Evolutionary conservation across 1,140 invertebrate species (phyloP).

Genomic region (Caenorhabditis briggsae): DNA sequence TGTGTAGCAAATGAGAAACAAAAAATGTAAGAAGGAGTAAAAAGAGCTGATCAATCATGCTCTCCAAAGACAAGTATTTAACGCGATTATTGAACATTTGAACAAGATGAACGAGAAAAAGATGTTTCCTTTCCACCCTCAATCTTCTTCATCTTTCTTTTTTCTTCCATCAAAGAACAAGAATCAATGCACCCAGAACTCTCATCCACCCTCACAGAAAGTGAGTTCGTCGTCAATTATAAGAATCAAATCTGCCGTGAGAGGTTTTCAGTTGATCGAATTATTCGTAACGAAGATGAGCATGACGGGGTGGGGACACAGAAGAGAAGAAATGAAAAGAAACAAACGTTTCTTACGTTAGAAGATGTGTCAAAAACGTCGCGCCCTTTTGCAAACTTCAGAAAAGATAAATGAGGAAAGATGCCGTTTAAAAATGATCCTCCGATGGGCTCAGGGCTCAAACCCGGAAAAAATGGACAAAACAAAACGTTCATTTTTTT

Average conservation of each 20-base stretch:
- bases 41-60: conserved; percentile 51
- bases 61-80: conserved; percentile 48
- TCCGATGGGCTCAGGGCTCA: neutral
- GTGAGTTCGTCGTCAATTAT: neutral
- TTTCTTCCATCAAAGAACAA: conserved; percentile 9
- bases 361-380: conserved; percentile 51
- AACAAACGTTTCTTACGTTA: neutral
- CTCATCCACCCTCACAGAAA: neutral
- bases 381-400: conserved; percentile 47
- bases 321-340: neutral
- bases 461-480: no score
- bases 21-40: conserved; percentile 15
- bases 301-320: neutral
- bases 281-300: conserved; percentile 37
- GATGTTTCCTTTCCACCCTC: conserved; percentile 32
- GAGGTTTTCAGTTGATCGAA: conserved; percentile 12
- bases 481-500: neutral
- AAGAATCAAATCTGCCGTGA: neutral
- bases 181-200: conserved; percentile 31
- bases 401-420: conserved; percentile 31
- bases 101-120: conserved; percentile 53
- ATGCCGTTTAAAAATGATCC: conserved; percentile 28
- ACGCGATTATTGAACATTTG: conserved; percentile 53
- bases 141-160: conserved; percentile 13
- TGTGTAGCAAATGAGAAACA: conserved; percentile 22